A percentile compares a stretch with the other conserved stretches of the same genome.
Conservation (phyloP, 2,888 invertebrate genomes). For the Drosophila niveifrons region DNA sequence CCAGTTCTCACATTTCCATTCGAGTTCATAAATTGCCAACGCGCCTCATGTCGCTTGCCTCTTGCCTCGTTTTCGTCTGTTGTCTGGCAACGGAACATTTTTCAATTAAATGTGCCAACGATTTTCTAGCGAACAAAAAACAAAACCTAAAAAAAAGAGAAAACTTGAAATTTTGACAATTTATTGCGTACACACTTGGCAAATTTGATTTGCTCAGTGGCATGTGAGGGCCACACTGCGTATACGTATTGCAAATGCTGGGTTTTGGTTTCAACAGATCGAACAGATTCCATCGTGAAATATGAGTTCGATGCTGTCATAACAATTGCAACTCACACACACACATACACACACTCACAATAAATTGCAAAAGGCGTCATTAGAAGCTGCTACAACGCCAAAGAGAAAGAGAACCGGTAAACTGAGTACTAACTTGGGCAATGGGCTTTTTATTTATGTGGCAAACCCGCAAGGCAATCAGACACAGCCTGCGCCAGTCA, state of each 20-base stretch:
- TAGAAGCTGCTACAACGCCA: slow-evolving; percentile 42
- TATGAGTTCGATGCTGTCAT: slow-evolving; percentile 46
- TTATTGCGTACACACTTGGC: slow-evolving; percentile 39
- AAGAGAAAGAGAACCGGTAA: background rate
- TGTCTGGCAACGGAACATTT: slow-evolving; percentile 62
- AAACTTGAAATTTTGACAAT: slow-evolving; percentile 37
- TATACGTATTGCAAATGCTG: background rate
- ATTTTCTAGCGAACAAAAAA: slow-evolving; percentile 12
- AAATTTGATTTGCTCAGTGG: slow-evolving; percentile 38
- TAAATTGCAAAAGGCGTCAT: slow-evolving; percentile 53
- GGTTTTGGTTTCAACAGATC: slow-evolving; percentile 15
- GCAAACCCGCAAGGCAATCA: slow-evolving; percentile 61
- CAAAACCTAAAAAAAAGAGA: slow-evolving; percentile 4
- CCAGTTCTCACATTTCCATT: slow-evolving; percentile 46
- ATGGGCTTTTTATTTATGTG: slow-evolving; percentile 56
- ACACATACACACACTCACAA: slow-evolving; percentile 3
- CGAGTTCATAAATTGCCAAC: slow-evolving; percentile 56
- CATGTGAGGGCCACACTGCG: slow-evolving; percentile 1
- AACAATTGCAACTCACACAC: slow-evolving; percentile 43
- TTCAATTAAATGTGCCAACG: slow-evolving; percentile 66
- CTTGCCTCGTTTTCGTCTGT: slow-evolving; percentile 24
- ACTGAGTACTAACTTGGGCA: background rate
- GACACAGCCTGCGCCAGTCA: slow-evolving; percentile 60
- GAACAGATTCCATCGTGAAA: slow-evolving; percentile 36
- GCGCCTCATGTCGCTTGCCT: slow-evolving; percentile 1